Evolutionary conservation across 2,888 invertebrate species (phyloP).

Genomic region (Thera obeliscata): DNA sequence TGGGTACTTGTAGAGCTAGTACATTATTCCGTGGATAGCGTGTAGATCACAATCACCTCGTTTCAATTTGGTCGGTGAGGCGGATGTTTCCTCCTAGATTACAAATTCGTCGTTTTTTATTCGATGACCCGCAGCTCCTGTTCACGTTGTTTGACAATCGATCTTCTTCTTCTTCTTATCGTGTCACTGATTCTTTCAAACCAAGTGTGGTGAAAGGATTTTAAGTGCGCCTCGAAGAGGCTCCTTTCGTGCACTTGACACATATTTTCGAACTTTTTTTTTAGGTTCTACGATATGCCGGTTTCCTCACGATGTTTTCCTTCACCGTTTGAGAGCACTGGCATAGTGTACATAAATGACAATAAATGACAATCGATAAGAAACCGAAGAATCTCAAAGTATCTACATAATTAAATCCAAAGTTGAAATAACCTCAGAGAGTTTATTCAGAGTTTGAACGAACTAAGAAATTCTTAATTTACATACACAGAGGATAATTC

Average conservation of each 20-base stretch:
- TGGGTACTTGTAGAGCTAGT: background rate
- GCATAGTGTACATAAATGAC: no score
- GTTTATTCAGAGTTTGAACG: background rate
- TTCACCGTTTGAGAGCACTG: no score
- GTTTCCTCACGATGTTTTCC: no score
- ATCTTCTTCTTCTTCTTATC: no score
- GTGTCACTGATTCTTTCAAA: no score
- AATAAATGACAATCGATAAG: background rate
- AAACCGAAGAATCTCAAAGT: background rate
- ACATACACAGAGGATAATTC: background rate
- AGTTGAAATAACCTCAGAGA: background rate
- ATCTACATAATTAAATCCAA: background rate
- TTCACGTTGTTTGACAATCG: background rate
- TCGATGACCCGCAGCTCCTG: background rate
- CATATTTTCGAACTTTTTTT: no score
- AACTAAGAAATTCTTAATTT: background rate
- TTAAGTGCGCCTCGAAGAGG: no score
- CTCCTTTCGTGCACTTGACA: no score
- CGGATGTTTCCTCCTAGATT: slow-evolving; percentile 23
- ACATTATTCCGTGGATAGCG: slow-evolving; percentile 8
- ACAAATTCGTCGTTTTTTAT: slow-evolving; percentile 7
- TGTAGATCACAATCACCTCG: slow-evolving; percentile 25
- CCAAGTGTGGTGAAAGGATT: no score
- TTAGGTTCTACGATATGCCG: no score
- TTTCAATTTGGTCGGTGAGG: slow-evolving; percentile 16